Evolutionary conservation across 30 jellyfish, hydroid and myxozoan genomes (phyloP), one percentile per base, ranked within the genome.

Genomic region (Mastigias papua): DNA sequence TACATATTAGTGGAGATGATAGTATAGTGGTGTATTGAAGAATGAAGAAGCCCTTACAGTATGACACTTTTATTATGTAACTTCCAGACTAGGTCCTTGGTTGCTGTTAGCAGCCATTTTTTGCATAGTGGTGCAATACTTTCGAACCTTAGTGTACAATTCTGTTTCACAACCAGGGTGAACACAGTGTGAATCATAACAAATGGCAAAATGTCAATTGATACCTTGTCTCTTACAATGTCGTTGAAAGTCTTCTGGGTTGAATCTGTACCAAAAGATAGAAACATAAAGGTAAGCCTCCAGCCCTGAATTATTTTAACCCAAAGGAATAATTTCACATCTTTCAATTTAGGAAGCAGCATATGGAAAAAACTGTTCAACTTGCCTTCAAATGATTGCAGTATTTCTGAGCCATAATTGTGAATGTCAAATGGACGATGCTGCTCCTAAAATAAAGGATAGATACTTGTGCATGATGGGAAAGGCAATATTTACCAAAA

Each of bases 341-440:
- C 21, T 26, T 6, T 6, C 60, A 6, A 8, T 6, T 8, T 6
- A 11, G 17, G 17, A 54, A 54, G 17, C 17, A 19, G 3, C 67
- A 54, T 3, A 10, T 54, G 3, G 67, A 54, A 63, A 25, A n/a
- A 63, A 10, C 26, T 23, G 29, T 58, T 20, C 15, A 17, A 50
- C 70, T 61, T 25, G 64, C 90, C 90, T 2, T 65, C 50, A 62
- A 80, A 80, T 1, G 90, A 62, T 8, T 80, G 80, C 35, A 80
- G 26, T 80, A 80, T 63, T 63, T 80, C 90, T 31, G 90, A 8
- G 10, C 90, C 90, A 62, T 80, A 80, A 16, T 21, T 22, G 28
- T 80, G 90, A 16, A 80, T 80, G 20, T 80, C 90, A 63, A 30
- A 80, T 21, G 90, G 79, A 29, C 90, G 71, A 30, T 80, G 90